phyloP scores from a whole-genome alignment of 2,888 invertebrate genomes.

The Orthonevra nobilis region DNA sequence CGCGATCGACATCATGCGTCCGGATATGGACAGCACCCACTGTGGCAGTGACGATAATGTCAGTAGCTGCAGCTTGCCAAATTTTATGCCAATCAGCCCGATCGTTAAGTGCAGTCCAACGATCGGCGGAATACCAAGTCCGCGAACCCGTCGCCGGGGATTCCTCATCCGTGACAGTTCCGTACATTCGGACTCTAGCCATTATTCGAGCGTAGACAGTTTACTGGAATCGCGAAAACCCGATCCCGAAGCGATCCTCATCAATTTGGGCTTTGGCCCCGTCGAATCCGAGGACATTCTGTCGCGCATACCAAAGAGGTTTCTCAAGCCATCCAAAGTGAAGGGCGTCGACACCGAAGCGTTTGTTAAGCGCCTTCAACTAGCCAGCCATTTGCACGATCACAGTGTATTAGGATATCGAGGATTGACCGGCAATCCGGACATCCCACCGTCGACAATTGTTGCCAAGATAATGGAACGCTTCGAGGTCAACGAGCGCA shows the following conservation, averaged over 20 bases:
- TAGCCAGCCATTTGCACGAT: conserved; percentile 87
- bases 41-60: conserved; percentile 53
- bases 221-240: conserved; percentile 90
- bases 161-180: conserved; percentile 77
- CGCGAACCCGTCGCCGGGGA: conserved; percentile 68
- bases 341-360: conserved; percentile 88
- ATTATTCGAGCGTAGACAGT: conserved; percentile 90
- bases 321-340: conserved; percentile 89
- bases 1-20: conserved; percentile 50
- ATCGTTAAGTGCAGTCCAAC: conserved; percentile 48
- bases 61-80: conserved; percentile 64
- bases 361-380: conserved; percentile 87
- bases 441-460: conserved; percentile 89
- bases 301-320: conserved; percentile 89
- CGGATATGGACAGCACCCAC: conserved; percentile 58
- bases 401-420: conserved; percentile 88
- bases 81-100: conserved; percentile 67
- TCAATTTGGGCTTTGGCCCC: conserved; percentile 90
- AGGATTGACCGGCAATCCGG: conserved; percentile 89
- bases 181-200: conserved; percentile 81
- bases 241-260: conserved; percentile 93
- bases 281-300: conserved; percentile 85
- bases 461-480: conserved; percentile 90
- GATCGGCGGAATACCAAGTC: conserved; percentile 43
- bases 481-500: conserved; percentile 83